Base-by-base conservation (phyloP, 2,888 invertebrate genomes). In the Ischnus inquisitorius region DNA sequence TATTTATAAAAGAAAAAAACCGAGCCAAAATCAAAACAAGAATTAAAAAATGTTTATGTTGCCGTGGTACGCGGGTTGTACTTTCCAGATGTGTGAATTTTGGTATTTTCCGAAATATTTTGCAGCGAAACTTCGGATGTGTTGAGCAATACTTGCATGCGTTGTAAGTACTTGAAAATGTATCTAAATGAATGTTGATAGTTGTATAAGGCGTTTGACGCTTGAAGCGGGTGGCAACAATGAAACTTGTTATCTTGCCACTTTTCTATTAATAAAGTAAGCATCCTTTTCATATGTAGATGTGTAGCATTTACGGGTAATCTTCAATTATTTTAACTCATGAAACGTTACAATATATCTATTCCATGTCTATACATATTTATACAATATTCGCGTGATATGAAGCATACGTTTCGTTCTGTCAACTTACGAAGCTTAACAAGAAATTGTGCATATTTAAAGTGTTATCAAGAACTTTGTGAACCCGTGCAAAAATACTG, bases 401-500 rank as follows among this genome's bases (percentile, higher is more conserved):
- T 67, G 54, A 65, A 57, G n/a, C 76, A 57, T 76, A 12, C 16
- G 12, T 54, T 67, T 57, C 57, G 54, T 76, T 54, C 57, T 28
- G 16, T 62, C 2, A 65, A 34, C 19, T n/a, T 54, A 46, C 19
- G 34, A 68, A 77, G 28, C 19, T 34, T 77, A 68, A 25, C 12
- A 25, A 12, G 28, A 16, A 74, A 62, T 48, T 14, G 62, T 74
- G 25, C 57, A 62, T 16, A 28, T 60, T 34, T 25, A 3, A 60
- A 41, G 34, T 60, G 16, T 60, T 60, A 22, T 16, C 41, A 1
- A 51, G 28, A 43, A 60, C 46, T 3, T 62, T 46, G 60, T n/a
- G 60, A 62, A 41, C 19, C 28, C 62, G 34, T 62, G 62, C 28
- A 75, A 82, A 68, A 79, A 83, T 54, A 83, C 65, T 57, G 25